Evolutionary conservation across 2,888 invertebrate species (phyloP).

Genomic region (Hirtodrosophila histrioides): DNA sequence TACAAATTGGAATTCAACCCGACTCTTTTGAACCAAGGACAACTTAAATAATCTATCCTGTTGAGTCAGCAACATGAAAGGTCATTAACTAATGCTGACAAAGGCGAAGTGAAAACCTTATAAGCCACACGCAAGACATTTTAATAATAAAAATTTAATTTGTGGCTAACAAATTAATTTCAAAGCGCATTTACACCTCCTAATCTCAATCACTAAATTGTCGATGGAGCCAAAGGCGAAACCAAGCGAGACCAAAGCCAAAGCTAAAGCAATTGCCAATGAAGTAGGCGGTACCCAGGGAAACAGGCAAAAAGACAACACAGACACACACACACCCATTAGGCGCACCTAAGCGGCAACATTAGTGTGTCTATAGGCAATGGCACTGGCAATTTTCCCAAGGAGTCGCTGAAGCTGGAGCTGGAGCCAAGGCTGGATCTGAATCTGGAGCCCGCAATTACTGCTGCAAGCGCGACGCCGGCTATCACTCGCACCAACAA

Average conservation of each 20-base stretch:
- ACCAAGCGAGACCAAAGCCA: conserved; percentile 25
- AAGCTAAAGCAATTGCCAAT: conserved; percentile 47
- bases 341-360: conserved; percentile 77
- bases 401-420: conserved; percentile 39
- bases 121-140: conserved; percentile 70
- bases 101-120: conserved; percentile 21
- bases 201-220: conserved; percentile 78
- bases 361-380: conserved; percentile 58
- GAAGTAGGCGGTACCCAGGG: conserved; percentile 60
- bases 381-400: conserved; percentile 65
- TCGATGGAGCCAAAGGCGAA: conserved; percentile 57
- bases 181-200: conserved; percentile 80
- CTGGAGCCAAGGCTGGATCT: conserved; percentile 14
- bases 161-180: conserved; percentile 79
- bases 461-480: conserved; percentile 72
- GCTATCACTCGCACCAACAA: conserved; percentile 78
- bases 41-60: neutral
- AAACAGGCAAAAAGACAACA: conserved; percentile 29
- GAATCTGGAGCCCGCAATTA: conserved; percentile 60
- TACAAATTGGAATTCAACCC: neutral
- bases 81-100: conserved; percentile 8
- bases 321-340: conserved; percentile 45
- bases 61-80: neutral
- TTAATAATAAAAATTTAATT: conserved; percentile 80
- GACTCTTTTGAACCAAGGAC: neutral